phyloP scores from a whole-genome alignment of 1,140 invertebrate species.

The Calephelis virginiensis region DNA sequence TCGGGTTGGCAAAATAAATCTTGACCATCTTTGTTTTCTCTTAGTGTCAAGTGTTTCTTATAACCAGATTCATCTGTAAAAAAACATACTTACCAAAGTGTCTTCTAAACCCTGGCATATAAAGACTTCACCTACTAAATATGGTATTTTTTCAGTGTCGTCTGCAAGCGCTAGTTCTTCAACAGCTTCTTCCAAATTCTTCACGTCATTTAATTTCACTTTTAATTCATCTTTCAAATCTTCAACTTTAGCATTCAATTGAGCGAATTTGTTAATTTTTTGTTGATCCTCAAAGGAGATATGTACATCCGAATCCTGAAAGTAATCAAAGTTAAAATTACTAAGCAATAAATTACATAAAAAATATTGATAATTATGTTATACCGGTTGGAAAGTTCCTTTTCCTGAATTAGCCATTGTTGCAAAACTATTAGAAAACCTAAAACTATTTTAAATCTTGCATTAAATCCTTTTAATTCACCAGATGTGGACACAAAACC shows the following conservation, averaged over 20 bases:
- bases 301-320: conserved; percentile 93
- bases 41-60: no score
- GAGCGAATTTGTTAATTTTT: conserved; percentile 97
- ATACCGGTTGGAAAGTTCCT: conserved; percentile 68
- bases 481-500: no score
- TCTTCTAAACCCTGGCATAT: conserved; percentile 87
- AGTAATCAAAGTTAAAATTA: conserved; percentile 26
- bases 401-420: conserved; percentile 61
- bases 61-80: background rate
- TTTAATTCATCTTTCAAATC: conserved; percentile 95
- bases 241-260: conserved; percentile 93
- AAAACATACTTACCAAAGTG: conserved; percentile 81
- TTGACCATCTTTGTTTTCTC: no score
- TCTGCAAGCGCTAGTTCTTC: conserved; percentile 93
- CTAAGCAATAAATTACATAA: conserved; percentile 12
- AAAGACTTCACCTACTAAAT: conserved; percentile 94
- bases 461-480: no score
- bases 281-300: conserved; percentile 98
- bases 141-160: conserved; percentile 88
- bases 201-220: conserved; percentile 92
- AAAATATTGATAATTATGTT: conserved; percentile 22
- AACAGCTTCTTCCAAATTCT: conserved; percentile 94
- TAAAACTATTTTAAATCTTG: no score
- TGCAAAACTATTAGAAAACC: conserved; percentile 7
- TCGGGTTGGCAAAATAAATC: no score